Percentiles rank a stretch among this genome's conserved stretches.
phyloP scores from a whole-genome alignment of 2,113 vertebrate species.

The Capreolus pygargus region DNA sequence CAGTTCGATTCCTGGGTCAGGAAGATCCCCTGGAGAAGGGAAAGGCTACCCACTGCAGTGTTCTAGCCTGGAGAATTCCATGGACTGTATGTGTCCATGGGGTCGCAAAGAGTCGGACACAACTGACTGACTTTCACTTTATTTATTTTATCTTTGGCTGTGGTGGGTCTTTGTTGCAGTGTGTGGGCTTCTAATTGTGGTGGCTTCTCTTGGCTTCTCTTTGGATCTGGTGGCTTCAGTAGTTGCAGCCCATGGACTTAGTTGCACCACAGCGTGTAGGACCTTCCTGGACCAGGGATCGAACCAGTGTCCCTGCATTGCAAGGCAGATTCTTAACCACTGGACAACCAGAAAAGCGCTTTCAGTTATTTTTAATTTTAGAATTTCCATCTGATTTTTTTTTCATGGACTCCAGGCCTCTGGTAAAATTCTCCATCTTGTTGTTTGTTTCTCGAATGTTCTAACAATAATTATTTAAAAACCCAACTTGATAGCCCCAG shows the following conservation, averaged over 20 bases:
- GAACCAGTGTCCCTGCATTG: neutral
- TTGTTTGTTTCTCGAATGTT: neutral
- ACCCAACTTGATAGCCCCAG: neutral
- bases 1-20: neutral
- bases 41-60: neutral
- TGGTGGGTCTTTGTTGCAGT: neutral
- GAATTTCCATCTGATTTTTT: neutral
- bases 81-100: neutral
- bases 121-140: fast-evolving
- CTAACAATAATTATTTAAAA: neutral
- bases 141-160: fast-evolving
- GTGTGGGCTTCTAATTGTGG: neutral
- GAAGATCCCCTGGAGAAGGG: neutral
- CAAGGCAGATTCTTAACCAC: neutral
- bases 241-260: neutral
- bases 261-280: fast-evolving
- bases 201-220: neutral
- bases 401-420: neutral
- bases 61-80: neutral
- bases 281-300: neutral
- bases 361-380: neutral
- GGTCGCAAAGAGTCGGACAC: neutral
- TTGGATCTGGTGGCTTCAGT: neutral
- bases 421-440: neutral
- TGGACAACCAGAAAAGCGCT: neutral